Base-by-base conservation (phyloP, 2,888 invertebrate species). In the Drosophila anomalata region DNA sequence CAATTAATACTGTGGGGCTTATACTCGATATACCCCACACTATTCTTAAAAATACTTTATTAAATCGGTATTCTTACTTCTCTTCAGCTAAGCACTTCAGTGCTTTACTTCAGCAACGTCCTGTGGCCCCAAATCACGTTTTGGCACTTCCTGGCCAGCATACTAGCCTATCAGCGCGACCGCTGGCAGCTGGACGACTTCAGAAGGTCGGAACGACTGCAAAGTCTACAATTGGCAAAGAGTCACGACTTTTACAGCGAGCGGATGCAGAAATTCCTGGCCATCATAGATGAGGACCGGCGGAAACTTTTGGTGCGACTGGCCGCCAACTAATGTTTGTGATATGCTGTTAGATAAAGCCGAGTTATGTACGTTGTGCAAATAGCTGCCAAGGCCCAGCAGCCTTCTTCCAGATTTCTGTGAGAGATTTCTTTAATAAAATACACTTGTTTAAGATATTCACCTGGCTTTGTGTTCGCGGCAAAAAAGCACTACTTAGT, bases 51-150 rank as follows among this genome's bases (percentile, higher is more conserved):
- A 14, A 14, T 42, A 12, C 29, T 8, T 14, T 20, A 7, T 11
- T 44, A n/a, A 8, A 31, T 33, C 61, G 73, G 92, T 61, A 24
- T 11, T 2, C n/a, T 9, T 52, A 12, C 6, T 9, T 9, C 2
- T 3, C 8, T 71, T 0, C 91, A 97, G 96, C 93, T 95, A 39
- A 94, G 95, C 86, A 95, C 97, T 7, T 82, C 82, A 8, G 95
- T 96, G 48, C 91, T 99, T 41, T 96, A 96, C 89, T 99, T 99
- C 92, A 95, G 96, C 1, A 94, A 96, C 73, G 96, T 97, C 0
- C 92, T 99, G 36, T 99, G 99, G 99, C 99, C 99, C 2, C 98
- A 98, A 89, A 98, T 99, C 89, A 95, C 94, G 46, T 94, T 98
- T 68, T 99, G 98, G 97, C 96, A 98, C 92, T 94, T 99, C 54